Evolutionary conservation across 2,113 vertebrate species (phyloP).

Genomic region (Octodon degus): DNA sequence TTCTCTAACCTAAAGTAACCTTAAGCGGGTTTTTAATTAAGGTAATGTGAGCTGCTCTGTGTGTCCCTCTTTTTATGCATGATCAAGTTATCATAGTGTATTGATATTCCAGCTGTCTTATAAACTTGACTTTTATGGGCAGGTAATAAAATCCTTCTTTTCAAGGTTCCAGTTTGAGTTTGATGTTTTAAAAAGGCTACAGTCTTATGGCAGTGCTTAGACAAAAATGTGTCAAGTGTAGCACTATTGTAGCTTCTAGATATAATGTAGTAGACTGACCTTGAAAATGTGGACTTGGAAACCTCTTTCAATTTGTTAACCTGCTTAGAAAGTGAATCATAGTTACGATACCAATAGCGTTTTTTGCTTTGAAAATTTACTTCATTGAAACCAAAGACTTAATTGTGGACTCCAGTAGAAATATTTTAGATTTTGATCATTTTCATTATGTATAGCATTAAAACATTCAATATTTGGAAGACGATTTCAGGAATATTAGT

Average conservation of each 20-base stretch:
- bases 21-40: slow-evolving; percentile 79
- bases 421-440: slow-evolving; percentile 27
- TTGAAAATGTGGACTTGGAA: not conserved
- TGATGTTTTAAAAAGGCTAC: not conserved
- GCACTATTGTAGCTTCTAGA: not conserved
- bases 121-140: slow-evolving; percentile 67
- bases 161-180: slow-evolving; percentile 40
- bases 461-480: not conserved
- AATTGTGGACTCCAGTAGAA: not conserved
- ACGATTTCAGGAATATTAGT: not conserved
- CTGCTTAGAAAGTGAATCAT: not conserved
- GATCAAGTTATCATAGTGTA: slow-evolving; percentile 52
- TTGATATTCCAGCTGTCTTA: slow-evolving; percentile 48
- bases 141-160: slow-evolving; percentile 65
- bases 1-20: slow-evolving; percentile 60
- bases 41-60: slow-evolving; percentile 57
- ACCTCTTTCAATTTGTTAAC: not conserved
- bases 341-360: not conserved
- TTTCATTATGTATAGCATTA: slow-evolving; percentile 1
- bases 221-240: slow-evolving; percentile 44
- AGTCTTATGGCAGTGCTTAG: slow-evolving; percentile 32
- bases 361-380: not conserved
- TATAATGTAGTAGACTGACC: not conserved
- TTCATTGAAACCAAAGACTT: slow-evolving; percentile 29
- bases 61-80: slow-evolving; percentile 46